Conservation (phyloP, 2,797 vertebrate genomes). For the Ctenopoma kingsleyae region DNA sequence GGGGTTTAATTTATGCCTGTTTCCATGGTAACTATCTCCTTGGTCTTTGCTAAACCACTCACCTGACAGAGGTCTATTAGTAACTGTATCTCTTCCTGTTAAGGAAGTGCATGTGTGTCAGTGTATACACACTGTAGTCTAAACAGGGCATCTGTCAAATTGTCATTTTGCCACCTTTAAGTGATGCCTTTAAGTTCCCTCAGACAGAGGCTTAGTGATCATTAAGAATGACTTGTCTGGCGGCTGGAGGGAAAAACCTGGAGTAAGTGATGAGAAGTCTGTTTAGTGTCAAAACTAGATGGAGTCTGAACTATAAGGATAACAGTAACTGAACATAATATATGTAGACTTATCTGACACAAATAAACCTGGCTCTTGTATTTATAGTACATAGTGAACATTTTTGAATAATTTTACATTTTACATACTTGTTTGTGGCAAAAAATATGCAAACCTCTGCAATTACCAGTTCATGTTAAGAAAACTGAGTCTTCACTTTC, state of each 20-base stretch:
- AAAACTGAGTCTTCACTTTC: too few species aligned
- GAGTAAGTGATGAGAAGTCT: constrained; percentile 81
- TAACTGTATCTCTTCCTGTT: constrained; percentile 79
- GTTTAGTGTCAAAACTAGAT: constrained; percentile 53
- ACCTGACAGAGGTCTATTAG: constrained; percentile 91
- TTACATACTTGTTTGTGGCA: too few species aligned
- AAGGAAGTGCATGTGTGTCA: constrained; percentile 72
- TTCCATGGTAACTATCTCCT: constrained; percentile 94
- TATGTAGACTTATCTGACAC: too few species aligned
- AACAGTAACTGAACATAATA: not conserved
- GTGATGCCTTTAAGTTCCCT: constrained; percentile 91
- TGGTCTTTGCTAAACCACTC: constrained; percentile 87
- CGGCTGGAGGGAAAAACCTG: constrained; percentile 65
- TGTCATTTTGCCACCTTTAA: constrained; percentile 90
- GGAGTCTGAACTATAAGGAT: constrained; percentile 16
- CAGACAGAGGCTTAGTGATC: constrained; percentile 33
- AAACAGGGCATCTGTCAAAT: constrained; percentile 92
- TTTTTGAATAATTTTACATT: too few species aligned
- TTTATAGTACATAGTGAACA: too few species aligned
- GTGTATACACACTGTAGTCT: constrained; percentile 85
- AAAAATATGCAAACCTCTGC: too few species aligned
- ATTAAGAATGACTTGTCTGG: constrained; percentile 73
- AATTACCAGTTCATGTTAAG: too few species aligned
- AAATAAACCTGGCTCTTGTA: not conserved
- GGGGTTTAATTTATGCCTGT: constrained; percentile 90